phyloP scores from a whole-genome alignment of 2,797 vertebrate species.

The Centroberyx gerrardi region DNA sequence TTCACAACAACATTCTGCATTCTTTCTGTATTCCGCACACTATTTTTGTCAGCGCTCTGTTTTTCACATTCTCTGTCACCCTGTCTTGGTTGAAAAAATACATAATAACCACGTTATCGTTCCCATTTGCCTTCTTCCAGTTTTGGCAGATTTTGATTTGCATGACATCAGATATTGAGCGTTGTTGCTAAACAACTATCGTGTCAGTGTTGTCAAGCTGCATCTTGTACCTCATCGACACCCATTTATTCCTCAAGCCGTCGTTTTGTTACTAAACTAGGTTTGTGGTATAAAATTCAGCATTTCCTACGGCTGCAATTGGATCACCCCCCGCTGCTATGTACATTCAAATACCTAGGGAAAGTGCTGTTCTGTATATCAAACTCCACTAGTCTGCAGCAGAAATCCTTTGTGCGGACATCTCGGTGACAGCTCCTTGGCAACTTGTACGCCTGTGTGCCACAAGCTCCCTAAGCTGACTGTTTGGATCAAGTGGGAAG shows the following conservation, averaged over 20 bases:
- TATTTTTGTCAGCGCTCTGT: slow-evolving; percentile 1
- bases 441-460: slow-evolving; percentile 82
- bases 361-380: slow-evolving; percentile 76
- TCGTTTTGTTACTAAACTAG: slow-evolving; percentile 68
- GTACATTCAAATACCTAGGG: slow-evolving; percentile 79
- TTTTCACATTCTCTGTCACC: slow-evolving; percentile 17
- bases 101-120: slow-evolving; percentile 43
- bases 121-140: slow-evolving; percentile 24
- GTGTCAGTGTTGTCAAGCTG: slow-evolving; percentile 57
- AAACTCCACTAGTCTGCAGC: slow-evolving; percentile 77
- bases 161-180: slow-evolving; percentile 40
- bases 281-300: slow-evolving; percentile 54
- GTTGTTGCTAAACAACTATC: slow-evolving; percentile 38
- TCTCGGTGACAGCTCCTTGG: slow-evolving; percentile 84
- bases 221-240: slow-evolving; percentile 50
- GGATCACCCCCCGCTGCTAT: slow-evolving; percentile 72
- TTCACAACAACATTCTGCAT: not conserved
- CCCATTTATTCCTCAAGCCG: slow-evolving; percentile 65
- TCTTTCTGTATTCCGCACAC: slow-evolving; percentile 19
- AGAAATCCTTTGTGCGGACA: slow-evolving; percentile 82
- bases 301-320: slow-evolving; percentile 67
- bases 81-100: slow-evolving; percentile 38
- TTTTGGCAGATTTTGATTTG: slow-evolving; percentile 57
- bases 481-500: slow-evolving; percentile 85
- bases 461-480: slow-evolving; percentile 83